These are phyloP conservation scores for Erpornis zantholeuca DNA, from an alignment of 2,113 vertebrate genomes.

Conservation along the genomic window DNA sequence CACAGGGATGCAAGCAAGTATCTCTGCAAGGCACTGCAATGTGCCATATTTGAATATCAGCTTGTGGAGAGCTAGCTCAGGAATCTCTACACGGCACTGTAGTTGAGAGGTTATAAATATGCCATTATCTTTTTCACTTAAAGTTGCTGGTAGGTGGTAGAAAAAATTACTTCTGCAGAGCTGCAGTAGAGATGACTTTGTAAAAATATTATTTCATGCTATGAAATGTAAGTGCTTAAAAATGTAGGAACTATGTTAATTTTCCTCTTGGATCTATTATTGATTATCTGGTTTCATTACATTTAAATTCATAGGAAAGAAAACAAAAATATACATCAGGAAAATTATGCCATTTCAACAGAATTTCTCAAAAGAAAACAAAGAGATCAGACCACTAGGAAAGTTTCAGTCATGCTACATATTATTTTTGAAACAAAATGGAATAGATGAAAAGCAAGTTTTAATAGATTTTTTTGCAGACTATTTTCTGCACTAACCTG, in stretches of 20 bases:
- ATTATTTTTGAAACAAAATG: neutral
- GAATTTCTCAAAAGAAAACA: neutral
- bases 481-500: neutral
- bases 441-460: neutral
- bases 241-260: neutral
- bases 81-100: neutral
- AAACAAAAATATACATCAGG: neutral
- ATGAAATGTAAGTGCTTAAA: neutral
- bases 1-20: neutral
- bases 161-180: neutral
- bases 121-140: conserved; percentile 27
- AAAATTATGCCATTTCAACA: neutral
- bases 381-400: neutral
- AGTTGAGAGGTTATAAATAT: conserved; percentile 17
- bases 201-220: neutral
- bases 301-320: neutral
- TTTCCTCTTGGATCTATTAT: neutral
- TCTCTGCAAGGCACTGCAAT: neutral
- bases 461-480: neutral
- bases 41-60: neutral
- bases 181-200: neutral
- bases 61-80: neutral
- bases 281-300: neutral
- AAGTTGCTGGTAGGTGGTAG: conserved; percentile 25
- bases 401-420: neutral